These are phyloP conservation scores for Drosophila pseudoananassae DNA, from an alignment of 1,140 invertebrate species.

Conservation along the genomic window DNA sequence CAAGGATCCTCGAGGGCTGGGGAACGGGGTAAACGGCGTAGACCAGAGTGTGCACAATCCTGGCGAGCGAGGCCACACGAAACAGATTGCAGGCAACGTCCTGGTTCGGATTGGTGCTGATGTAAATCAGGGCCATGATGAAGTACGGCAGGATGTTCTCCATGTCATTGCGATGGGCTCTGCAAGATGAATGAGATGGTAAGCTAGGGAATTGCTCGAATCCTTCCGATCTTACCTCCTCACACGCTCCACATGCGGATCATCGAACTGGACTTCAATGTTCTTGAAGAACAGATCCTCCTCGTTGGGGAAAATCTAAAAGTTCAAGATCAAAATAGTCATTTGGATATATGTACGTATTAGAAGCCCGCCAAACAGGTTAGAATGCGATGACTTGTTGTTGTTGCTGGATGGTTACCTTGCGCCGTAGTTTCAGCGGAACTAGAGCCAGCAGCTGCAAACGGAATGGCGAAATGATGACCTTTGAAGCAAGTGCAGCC, in stretches of 20 bases:
- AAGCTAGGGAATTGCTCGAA: neutral
- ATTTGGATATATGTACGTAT: neutral
- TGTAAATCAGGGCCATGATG: constrained; percentile 86
- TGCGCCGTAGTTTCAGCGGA: constrained; percentile 62
- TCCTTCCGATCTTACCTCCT: constrained; percentile 51
- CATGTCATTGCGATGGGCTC: constrained; percentile 89
- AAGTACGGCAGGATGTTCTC: constrained; percentile 89
- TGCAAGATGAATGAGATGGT: constrained; percentile 61
- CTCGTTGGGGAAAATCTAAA: constrained; percentile 74
- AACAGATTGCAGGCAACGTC: constrained; percentile 86
- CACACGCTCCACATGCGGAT: constrained; percentile 80
- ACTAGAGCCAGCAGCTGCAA: constrained; percentile 70
- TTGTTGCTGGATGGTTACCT: constrained; percentile 51
- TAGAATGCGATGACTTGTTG: constrained; percentile 4
- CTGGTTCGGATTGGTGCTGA: constrained; percentile 85
- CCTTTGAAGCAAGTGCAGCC: constrained; percentile 15
- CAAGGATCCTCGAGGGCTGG: constrained; percentile 86
- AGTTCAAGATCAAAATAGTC: constrained; percentile 12
- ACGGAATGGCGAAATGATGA: constrained; percentile 30
- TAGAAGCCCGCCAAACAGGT: constrained; percentile 21
- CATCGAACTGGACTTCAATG: constrained; percentile 73
- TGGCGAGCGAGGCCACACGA: constrained; percentile 85
- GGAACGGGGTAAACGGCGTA: constrained; percentile 86
- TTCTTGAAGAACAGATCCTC: constrained; percentile 80
- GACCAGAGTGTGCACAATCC: constrained; percentile 87